These are phyloP conservation scores for Calidris pygmaea DNA, from an alignment of 2,113 vertebrate genomes.

Conservation along the genomic window DNA sequence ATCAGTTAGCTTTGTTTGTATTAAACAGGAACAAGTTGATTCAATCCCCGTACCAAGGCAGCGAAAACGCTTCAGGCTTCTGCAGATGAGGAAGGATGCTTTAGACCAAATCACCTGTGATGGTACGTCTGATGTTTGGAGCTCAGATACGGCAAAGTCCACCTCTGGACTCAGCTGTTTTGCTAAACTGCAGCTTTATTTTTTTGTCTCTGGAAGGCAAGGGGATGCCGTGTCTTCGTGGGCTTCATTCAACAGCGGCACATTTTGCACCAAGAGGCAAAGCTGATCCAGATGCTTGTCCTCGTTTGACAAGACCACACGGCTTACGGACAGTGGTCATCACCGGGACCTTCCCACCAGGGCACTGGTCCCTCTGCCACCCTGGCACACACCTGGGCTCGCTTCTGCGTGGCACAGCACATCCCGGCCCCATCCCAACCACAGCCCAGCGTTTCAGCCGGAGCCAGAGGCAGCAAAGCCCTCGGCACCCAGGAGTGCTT, in stretches of 20 bases:
- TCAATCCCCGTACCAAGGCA: background rate
- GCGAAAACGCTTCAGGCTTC: background rate
- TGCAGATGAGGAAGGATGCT: background rate
- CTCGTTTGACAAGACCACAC: rapidly evolving
- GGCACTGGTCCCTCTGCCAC: background rate
- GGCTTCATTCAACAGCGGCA: background rate
- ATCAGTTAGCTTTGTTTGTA: background rate
- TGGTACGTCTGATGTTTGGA: background rate
- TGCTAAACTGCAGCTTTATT: background rate
- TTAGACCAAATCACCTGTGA: background rate
- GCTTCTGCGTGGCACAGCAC: background rate
- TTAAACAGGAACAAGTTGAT: background rate
- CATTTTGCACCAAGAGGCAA: background rate
- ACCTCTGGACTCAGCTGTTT: background rate
- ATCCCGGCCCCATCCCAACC: background rate
- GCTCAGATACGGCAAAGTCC: background rate
- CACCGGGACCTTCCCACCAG: background rate
- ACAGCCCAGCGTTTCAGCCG: rapidly evolving
- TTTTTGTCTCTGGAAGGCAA: background rate
- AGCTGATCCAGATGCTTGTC: background rate
- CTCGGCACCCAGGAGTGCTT: background rate
- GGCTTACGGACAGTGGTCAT: background rate
- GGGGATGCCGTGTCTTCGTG: rapidly evolving
- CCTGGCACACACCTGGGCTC: too few species aligned
- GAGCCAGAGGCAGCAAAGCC: background rate